Base-by-base conservation (phyloP, 2,888 invertebrate genomes). In the Coenonympha glycerion region DNA sequence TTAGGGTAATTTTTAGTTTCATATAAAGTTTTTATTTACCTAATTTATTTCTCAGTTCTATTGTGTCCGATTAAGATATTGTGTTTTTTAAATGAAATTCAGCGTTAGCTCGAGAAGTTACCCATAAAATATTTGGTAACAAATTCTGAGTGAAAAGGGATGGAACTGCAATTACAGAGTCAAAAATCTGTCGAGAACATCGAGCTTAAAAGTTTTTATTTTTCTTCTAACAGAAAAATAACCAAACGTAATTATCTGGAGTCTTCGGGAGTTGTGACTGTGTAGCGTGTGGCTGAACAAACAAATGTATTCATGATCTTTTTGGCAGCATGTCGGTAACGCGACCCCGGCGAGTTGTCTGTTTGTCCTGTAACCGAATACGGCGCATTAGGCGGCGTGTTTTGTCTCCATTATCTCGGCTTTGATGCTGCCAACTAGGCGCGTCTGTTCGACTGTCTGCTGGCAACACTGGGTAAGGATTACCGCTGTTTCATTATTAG, bases 331-430 rank as follows among this genome's bases (percentile, higher is more conserved):
- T 66, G 65, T 68, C 65, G 59, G 84, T 78, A 84, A 85, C 65
- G 57, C 60, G 74, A 85, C 76, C 79, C 83, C 73, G 71, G 57
- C 61, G 59, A 58, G 60, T 58, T 53, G 55, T 51, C 61, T 83
- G 82, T 86, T 86, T 80, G 77, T 68, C 62, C 75, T 69, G 85
- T 69, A 84, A 86, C 76, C 68, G 63, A 76, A 86, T 82, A 82
- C 70, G 74, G 73, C 73, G 68, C 86, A 85, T 86, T 86, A 86
- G 81, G 76, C 69, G 66, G 68, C 71, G 75, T 82, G 82, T 83
- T 84, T 83, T 83, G 79, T 76, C 76, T 84, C 84, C 84, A 85
- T 85, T 86, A 85, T 82, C 80, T 77, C 59, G 59, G 71, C 81
- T 82, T 84, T 85, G 84, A 84, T 80, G 80, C 78, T 71, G 76